Evolutionary conservation across 1,140 invertebrate species (phyloP).

Genomic region (Panulirus ornatus): DNA sequence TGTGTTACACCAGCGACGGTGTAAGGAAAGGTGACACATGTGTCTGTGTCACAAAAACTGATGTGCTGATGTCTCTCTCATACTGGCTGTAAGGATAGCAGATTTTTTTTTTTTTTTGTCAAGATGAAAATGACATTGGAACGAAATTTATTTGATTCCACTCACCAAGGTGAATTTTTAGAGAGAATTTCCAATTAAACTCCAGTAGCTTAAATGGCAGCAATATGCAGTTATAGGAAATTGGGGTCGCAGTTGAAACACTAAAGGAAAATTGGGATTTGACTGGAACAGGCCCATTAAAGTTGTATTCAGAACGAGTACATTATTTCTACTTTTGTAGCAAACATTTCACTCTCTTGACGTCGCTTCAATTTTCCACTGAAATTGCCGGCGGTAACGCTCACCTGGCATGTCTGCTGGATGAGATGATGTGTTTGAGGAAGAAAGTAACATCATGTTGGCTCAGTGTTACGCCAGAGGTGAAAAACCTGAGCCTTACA

Average conservation of each 20-base stretch:
- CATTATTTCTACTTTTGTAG: not conserved
- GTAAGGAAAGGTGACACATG: too few species aligned
- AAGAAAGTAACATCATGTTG: not conserved
- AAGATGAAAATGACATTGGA: too few species aligned
- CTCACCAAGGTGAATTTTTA: not conserved
- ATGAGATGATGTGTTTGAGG: not conserved
- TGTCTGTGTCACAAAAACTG: too few species aligned
- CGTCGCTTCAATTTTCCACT: not conserved
- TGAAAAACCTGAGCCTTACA: not conserved
- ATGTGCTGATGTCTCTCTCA: too few species aligned
- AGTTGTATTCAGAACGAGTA: not conserved
- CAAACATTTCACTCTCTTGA: not conserved
- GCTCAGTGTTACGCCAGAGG: not conserved
- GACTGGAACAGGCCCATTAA: not conserved
- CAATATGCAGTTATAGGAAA: not conserved
- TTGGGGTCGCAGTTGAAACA: not conserved
- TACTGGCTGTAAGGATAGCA: too few species aligned
- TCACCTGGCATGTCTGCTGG: not conserved
- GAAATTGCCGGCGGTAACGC: not conserved
- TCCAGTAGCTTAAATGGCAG: not conserved
- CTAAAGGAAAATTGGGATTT: not conserved
- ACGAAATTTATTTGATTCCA: not conserved
- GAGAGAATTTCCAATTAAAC: not conserved
- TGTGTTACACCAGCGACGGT: too few species aligned
- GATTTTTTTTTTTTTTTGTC: too few species aligned